Evolutionary conservation across 2,113 vertebrate genomes (phyloP), one percentile per base, ranked within the genome.

Genomic region (Fregata magnificens): DNA sequence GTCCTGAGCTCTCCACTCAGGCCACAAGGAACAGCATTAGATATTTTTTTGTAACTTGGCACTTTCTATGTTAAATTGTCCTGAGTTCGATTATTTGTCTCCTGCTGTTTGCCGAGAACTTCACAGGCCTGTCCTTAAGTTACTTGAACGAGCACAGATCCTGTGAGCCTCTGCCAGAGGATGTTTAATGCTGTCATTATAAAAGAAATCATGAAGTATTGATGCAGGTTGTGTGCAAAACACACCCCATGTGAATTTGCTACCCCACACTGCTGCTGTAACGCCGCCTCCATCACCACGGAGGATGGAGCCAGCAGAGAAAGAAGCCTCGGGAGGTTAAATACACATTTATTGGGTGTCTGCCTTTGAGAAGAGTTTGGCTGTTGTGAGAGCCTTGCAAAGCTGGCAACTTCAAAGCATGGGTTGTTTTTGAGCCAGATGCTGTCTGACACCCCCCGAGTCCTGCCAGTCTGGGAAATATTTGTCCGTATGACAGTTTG

Each of bases 161-260:
- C 88, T 78, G 61, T 36, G 70, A 95, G 88, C 61, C 53, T 90
- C 93, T 89, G 84, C 90, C 80, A 93, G 92, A 82, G 69, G 91
- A 67, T 3, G 34, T 79, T 92, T 97, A 97, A 97, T 96, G 93
- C 84, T 97, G 94, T 93, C 87, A 84, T 96, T 97, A 90, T 44
- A 40, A 86, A 74, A 76, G 92, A 95, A 91, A 93, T 91, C 95
- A 96, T 95, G 95, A 92, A 90, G 86, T 92, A 91, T 90, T 65
- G 93, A 96, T 82, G 94, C 79, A 90, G 87, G 72, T 72, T 9
- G 44, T 95, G 84, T 89, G 85, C 83, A 82, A 93, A 94, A 94
- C 88, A 86, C 88, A 83, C 70, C 86, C 76, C 81, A 16, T 61
- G 58, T 70, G 94, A 95, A 95, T 93, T 69, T 94, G 78, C 90